Evolutionary conservation across 2,113 vertebrate species (phyloP).

Genomic region (Solenodon paradoxus): DNA sequence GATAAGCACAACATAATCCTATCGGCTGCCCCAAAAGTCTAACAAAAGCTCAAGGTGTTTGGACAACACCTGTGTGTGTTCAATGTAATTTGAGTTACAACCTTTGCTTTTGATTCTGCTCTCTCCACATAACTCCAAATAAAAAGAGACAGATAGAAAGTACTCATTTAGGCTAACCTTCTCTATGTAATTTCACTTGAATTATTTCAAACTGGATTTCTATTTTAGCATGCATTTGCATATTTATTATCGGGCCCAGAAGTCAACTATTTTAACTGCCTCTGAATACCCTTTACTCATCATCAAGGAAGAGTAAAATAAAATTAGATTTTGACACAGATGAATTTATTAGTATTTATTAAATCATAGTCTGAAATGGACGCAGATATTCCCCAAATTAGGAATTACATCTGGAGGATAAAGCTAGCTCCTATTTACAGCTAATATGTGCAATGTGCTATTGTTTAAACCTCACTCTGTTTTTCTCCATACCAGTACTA

Average conservation of each 20-base stretch:
- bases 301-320: constrained; percentile 23
- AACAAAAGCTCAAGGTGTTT: background rate
- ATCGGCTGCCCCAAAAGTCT: background rate
- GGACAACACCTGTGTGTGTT: background rate
- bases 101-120: background rate
- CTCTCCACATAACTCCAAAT: background rate
- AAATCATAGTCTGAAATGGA: constrained; percentile 4
- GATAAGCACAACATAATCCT: background rate
- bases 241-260: constrained; percentile 36
- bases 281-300: constrained; percentile 26
- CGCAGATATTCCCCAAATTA: constrained; percentile 2
- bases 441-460: background rate
- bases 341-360: constrained; percentile 40
- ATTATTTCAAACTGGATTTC: constrained; percentile 60
- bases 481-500: background rate
- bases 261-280: constrained; percentile 51
- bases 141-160: constrained; percentile 31
- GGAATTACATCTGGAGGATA: background rate
- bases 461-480: background rate
- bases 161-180: constrained; percentile 9
- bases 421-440: background rate
- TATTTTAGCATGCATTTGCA: background rate
- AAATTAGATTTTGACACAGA: constrained; percentile 50
- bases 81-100: background rate
- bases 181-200: constrained; percentile 46